phyloP scores from a whole-genome alignment of 1,140 invertebrate genomes.

The Cecropterus lyciades region DNA sequence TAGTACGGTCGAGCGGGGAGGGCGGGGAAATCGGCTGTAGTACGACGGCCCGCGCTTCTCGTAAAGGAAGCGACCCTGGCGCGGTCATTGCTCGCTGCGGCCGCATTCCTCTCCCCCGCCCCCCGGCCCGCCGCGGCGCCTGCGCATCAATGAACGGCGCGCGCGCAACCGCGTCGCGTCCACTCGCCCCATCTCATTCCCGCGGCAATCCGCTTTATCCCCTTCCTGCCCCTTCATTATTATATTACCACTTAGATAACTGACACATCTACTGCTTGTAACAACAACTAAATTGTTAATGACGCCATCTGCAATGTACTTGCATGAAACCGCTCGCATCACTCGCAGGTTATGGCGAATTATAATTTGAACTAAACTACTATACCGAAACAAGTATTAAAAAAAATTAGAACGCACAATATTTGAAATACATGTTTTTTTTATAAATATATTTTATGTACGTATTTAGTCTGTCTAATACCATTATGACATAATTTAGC shows the following conservation, averaged over 20 bases:
- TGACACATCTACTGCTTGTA: conserved; percentile 9
- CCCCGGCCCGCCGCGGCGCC: conserved; percentile 62
- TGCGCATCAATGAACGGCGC: conserved; percentile 80
- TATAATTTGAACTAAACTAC: not conserved
- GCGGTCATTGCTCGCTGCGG: conserved; percentile 81
- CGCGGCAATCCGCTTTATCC: conserved; percentile 45
- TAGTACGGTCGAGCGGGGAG: conserved; percentile 57
- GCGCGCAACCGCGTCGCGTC: conserved; percentile 64
- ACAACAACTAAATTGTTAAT: not conserved
- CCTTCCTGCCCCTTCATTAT: conserved; percentile 45
- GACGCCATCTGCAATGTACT: not conserved
- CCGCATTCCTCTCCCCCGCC: conserved; percentile 76
- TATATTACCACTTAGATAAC: conserved; percentile 15
- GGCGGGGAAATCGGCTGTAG: conserved; percentile 68
- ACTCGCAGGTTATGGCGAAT: too few relatives aligned
- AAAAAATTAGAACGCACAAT: too few relatives aligned
- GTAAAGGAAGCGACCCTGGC: conserved; percentile 83
- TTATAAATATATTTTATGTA: too few relatives aligned
- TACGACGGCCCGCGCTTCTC: conserved; percentile 80
- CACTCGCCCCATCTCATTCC: conserved; percentile 58
- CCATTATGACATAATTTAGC: too few relatives aligned
- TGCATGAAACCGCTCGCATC: not conserved
- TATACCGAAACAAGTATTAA: not conserved
- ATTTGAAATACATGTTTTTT: too few relatives aligned
- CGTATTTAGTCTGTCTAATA: too few relatives aligned